Conservation (phyloP, 2,888 invertebrate species). For the Xanthorhoe designata region DNA sequence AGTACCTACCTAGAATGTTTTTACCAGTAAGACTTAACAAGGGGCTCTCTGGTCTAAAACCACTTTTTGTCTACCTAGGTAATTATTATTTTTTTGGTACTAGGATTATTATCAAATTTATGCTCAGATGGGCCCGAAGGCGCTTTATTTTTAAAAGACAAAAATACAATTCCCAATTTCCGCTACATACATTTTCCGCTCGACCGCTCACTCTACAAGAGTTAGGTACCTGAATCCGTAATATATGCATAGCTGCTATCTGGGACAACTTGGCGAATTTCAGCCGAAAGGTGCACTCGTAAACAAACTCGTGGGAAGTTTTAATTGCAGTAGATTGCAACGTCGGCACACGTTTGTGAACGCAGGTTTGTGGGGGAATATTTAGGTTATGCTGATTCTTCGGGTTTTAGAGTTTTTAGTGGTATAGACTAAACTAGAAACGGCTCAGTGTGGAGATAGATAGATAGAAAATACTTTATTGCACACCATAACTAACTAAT, state of each 20-base stretch:
- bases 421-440: background rate
- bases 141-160: background rate
- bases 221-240: conserved; percentile 1
- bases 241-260: conserved; percentile 49
- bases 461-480: too few species aligned
- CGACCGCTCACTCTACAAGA: background rate
- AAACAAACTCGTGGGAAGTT: conserved; percentile 74
- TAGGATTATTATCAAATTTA: too few species aligned
- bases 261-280: conserved; percentile 66
- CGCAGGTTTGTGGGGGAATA: conserved; percentile 12
- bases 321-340: conserved; percentile 78
- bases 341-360: conserved; percentile 55
- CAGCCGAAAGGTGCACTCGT: conserved; percentile 76
- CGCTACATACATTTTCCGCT: background rate
- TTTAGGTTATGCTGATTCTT: conserved; percentile 2
- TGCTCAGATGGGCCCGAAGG: too few species aligned
- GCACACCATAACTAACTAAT: too few species aligned
- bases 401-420: background rate
- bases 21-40: too few species aligned
- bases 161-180: background rate
- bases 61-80: too few species aligned
- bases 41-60: too few species aligned
- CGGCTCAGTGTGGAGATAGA: background rate
- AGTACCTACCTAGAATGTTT: too few species aligned
- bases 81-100: too few species aligned